A percentile compares a stretch with the other conserved stretches of the same genome.
These are phyloP conservation scores for Aleiodes alternator DNA, from an alignment of 2,888 invertebrate species.

Conservation along the genomic window DNA sequence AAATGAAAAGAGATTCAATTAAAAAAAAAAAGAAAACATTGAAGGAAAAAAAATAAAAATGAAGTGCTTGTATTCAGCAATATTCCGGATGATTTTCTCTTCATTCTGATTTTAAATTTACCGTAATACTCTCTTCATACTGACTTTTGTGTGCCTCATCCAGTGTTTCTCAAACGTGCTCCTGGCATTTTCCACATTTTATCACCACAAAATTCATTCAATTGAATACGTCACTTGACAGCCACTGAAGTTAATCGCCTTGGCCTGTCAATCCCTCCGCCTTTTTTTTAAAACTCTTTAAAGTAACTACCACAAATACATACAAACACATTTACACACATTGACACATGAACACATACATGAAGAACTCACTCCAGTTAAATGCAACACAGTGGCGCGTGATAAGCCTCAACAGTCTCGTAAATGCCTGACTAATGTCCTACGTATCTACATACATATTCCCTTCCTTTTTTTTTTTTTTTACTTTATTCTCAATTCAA, in stretches of 20 bases:
- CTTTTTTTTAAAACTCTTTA: constrained; percentile 36
- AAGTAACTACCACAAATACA: constrained; percentile 41
- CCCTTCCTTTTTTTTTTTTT: too few relatives aligned
- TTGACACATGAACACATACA: too few relatives aligned
- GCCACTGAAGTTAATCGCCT: constrained; percentile 66
- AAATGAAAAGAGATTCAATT: constrained; percentile 18
- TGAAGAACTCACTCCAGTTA: constrained; percentile 46
- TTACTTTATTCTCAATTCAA: neutral
- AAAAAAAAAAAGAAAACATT: too few relatives aligned
- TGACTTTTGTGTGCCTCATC: neutral
- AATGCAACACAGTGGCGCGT: constrained; percentile 53
- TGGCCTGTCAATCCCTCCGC: constrained; percentile 65
- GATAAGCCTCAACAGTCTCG: constrained; percentile 46
- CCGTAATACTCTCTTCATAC: constrained; percentile 21
- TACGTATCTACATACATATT: constrained; percentile 45
- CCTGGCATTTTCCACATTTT: neutral
- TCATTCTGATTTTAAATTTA: constrained; percentile 8
- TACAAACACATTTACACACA: too few relatives aligned
- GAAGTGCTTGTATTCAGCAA: constrained; percentile 6
- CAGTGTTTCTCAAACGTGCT: constrained; percentile 21
- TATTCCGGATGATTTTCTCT: constrained; percentile 8
- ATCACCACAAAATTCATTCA: neutral
- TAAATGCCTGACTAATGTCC: constrained; percentile 51
- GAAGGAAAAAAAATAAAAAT: constrained; percentile 16
- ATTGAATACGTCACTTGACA: constrained; percentile 48